Conservation (phyloP, 2,888 invertebrate genomes). For the Acleris sparsana region DNA sequence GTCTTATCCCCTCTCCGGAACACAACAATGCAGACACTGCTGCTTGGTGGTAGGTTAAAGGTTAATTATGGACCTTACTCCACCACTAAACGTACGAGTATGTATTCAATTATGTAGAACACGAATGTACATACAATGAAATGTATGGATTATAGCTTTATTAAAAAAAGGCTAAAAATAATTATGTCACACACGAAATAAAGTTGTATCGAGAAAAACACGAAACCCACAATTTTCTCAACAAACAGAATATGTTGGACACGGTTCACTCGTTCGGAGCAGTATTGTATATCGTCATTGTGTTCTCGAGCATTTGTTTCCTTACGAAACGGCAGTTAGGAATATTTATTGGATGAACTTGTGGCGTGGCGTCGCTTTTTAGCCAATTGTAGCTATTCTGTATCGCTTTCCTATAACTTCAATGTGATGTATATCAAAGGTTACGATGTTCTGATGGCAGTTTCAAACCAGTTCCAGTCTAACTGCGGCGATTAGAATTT, state of each 20-base stretch:
- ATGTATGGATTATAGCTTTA: slow-evolving; percentile 33
- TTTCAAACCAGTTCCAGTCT: slow-evolving; percentile 52
- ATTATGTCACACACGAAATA: slow-evolving; percentile 53
- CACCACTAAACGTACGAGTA: too few relatives aligned
- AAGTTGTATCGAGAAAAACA: slow-evolving; percentile 57
- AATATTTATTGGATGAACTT: slow-evolving; percentile 81
- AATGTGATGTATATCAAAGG: slow-evolving; percentile 58
- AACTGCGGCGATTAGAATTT: slow-evolving; percentile 26
- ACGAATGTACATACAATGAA: not conserved
- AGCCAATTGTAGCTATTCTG: slow-evolving; percentile 73
- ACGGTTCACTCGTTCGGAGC: slow-evolving; percentile 72
- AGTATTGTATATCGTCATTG: slow-evolving; percentile 79
- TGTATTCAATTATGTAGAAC: slow-evolving; percentile 1
- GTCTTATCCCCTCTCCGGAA: too few relatives aligned
- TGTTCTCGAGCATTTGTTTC: slow-evolving; percentile 81
- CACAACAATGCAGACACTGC: too few relatives aligned
- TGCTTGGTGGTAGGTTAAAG: too few relatives aligned
- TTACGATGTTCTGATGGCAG: slow-evolving; percentile 62
- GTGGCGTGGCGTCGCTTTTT: slow-evolving; percentile 76
- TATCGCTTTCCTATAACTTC: slow-evolving; percentile 55
- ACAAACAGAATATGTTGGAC: slow-evolving; percentile 77
- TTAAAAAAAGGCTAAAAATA: slow-evolving; percentile 19
- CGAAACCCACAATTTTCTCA: slow-evolving; percentile 65
- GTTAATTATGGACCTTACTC: too few relatives aligned
- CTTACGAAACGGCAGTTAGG: slow-evolving; percentile 79